Conservation (phyloP, 2,797 vertebrate genomes). For the Spinus pinus region DNA sequence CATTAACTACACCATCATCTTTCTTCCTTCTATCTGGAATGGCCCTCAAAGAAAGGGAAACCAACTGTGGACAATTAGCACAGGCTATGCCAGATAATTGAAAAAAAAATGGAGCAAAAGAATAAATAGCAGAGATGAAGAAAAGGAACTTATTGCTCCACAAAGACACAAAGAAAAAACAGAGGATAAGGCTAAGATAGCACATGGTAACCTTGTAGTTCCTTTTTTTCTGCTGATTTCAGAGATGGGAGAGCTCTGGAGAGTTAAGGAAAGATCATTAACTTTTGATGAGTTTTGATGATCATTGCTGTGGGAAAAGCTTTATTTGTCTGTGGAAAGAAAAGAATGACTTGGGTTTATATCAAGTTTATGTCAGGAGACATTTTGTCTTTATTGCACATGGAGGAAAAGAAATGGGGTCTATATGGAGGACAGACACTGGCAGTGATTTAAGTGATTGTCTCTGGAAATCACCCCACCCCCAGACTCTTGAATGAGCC, state of each 20-base stretch:
- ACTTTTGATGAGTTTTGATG: background rate
- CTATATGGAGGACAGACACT: background rate
- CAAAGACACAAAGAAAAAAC: background rate
- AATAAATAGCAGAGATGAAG: background rate
- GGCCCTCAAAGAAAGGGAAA: background rate
- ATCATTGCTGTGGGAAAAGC: background rate
- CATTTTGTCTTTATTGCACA: constrained; percentile 10
- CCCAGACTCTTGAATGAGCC: background rate
- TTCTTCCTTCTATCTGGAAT: background rate
- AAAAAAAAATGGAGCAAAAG: background rate
- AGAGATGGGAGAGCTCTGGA: background rate
- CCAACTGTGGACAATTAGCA: constrained; percentile 2
- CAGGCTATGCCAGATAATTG: background rate
- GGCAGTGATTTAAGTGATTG: background rate
- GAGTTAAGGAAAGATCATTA: background rate
- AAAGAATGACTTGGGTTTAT: background rate
- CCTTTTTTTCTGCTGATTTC: background rate
- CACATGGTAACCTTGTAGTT: background rate
- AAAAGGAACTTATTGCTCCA: background rate
- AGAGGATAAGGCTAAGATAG: background rate
- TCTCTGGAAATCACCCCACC: background rate
- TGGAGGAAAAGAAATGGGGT: background rate
- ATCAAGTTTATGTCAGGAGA: background rate
- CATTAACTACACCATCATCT: background rate
- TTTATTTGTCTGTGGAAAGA: background rate